These are phyloP conservation scores for Megaleporinus macrocephalus DNA, from an alignment of 2,113 vertebrate genomes.

Conservation along the genomic window DNA sequence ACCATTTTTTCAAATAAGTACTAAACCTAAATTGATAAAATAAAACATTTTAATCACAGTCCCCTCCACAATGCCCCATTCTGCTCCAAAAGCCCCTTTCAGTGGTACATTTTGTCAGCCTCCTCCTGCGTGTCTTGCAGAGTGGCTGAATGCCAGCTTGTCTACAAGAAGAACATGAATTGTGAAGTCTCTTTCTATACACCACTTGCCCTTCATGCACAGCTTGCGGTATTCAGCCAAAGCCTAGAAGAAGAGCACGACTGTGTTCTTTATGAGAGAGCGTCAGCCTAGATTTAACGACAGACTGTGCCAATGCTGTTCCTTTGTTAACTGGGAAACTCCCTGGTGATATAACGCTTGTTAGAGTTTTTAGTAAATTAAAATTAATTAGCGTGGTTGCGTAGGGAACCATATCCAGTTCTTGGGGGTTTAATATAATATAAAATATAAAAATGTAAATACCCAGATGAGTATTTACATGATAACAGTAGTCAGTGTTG, in stretches of 20 bases:
- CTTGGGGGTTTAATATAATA: too few relatives aligned
- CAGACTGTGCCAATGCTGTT: neutral
- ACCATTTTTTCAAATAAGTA: neutral
- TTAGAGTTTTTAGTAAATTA: neutral
- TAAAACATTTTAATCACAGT: neutral
- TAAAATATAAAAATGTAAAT: too few relatives aligned
- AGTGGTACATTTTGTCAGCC: neutral
- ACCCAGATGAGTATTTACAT: too few relatives aligned
- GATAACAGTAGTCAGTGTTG: too few relatives aligned
- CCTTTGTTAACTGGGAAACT: constrained; percentile 7
- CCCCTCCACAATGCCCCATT: too few relatives aligned
- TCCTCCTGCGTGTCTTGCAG: neutral
- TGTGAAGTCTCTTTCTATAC: constrained; percentile 1
- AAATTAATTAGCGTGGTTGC: neutral
- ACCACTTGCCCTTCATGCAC: neutral
- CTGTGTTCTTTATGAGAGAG: neutral
- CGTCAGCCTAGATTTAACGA: neutral
- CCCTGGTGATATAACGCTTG: neutral
- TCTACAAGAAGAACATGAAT: neutral
- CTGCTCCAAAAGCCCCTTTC: neutral
- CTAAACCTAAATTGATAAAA: neutral
- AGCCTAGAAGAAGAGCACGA: neutral
- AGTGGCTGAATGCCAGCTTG: neutral
- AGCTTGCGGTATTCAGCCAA: constrained; percentile 4
- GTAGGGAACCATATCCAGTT: too few relatives aligned